phyloP scores from a whole-genome alignment of 2,888 invertebrate species.

The Neria commutata region DNA sequence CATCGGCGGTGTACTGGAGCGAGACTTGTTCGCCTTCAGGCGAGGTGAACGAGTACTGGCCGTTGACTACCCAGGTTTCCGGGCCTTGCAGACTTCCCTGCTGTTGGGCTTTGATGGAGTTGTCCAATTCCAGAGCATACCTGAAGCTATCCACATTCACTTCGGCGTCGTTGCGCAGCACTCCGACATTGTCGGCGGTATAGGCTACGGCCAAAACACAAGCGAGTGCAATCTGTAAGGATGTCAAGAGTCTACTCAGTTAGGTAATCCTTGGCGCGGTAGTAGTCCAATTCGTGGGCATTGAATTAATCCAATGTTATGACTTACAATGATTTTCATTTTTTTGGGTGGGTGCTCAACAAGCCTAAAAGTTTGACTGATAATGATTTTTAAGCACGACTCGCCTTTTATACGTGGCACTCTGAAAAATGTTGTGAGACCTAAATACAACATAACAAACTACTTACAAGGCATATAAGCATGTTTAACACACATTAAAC shows the following conservation, averaged over 20 bases:
- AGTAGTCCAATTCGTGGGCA: background rate
- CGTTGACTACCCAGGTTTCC: constrained; percentile 34
- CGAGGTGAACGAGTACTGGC: constrained; percentile 32
- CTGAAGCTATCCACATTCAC: constrained; percentile 43
- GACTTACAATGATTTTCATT: constrained; percentile 44
- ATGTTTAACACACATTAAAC: background rate
- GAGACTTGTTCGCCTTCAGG: constrained; percentile 45
- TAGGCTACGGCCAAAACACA: constrained; percentile 44
- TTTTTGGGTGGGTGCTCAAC: constrained; percentile 31
- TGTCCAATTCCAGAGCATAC: constrained; percentile 42
- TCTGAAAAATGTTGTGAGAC: too few relatives aligned
- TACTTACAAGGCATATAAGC: background rate
- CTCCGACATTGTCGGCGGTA: constrained; percentile 42
- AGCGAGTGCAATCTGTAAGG: constrained; percentile 45
- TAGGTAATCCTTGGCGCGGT: background rate
- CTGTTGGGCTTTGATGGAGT: constrained; percentile 41
- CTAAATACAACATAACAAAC: background rate
- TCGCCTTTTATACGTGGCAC: too few relatives aligned
- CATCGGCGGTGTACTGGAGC: constrained; percentile 39
- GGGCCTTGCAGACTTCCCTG: constrained; percentile 33
- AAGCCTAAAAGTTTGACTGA: constrained; percentile 38
- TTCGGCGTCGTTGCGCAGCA: constrained; percentile 39
- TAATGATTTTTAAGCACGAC: constrained; percentile 8
- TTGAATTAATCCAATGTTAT: background rate
- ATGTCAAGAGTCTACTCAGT: background rate